These are phyloP conservation scores for Caenorhabditis brenneri DNA, from an alignment of 1,140 invertebrate genomes.

Conservation along the genomic window DNA sequence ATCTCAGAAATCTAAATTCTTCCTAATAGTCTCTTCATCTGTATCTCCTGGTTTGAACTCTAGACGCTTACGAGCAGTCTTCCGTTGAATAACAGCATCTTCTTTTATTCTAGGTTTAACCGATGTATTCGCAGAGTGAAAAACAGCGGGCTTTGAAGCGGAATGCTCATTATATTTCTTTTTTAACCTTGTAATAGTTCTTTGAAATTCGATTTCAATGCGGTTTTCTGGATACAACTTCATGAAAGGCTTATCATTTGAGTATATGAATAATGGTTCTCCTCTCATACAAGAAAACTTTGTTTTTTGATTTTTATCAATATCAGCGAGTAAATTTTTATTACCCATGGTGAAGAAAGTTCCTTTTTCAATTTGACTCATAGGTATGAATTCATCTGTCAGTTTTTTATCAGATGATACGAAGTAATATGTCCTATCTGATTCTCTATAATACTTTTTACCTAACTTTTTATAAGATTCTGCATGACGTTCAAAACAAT, in stretches of 20 bases:
- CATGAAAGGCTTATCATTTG: background rate
- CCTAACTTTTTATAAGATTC: background rate
- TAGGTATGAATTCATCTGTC: background rate
- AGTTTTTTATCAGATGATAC: background rate
- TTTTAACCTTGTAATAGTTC: background rate
- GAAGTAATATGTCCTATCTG: background rate
- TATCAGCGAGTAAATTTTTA: background rate
- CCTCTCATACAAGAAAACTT: background rate
- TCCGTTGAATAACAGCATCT: background rate
- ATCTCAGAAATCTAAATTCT: background rate
- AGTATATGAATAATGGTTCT: background rate
- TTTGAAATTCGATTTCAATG: background rate
- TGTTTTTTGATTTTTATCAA: background rate
- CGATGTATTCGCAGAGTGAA: background rate
- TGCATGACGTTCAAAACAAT: background rate
- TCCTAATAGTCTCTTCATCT: background rate
- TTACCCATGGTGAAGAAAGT: background rate
- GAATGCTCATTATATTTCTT: background rate
- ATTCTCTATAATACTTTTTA: background rate
- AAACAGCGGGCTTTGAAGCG: background rate
- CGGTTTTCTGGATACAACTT: background rate
- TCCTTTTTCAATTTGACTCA: background rate
- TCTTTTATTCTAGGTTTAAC: background rate
- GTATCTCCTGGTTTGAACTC: background rate
- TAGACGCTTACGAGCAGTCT: background rate